phyloP scores from a whole-genome alignment of 2,888 invertebrate species.

The Ceriagrion tenellum region DNA sequence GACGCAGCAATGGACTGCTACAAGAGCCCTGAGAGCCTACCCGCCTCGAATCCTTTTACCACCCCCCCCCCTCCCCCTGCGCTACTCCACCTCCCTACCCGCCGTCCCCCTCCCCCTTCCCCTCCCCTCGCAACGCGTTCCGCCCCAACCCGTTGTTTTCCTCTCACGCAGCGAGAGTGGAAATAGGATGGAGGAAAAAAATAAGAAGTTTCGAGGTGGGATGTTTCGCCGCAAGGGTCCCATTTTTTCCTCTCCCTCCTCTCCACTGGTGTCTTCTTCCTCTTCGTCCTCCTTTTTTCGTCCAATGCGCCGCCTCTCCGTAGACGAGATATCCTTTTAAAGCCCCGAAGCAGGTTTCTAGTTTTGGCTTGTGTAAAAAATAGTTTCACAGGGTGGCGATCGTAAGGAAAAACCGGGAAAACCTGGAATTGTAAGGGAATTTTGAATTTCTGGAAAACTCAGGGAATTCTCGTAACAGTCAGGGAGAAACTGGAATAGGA shows the following conservation, averaged over 20 bases:
- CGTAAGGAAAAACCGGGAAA: too few species aligned
- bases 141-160: neutral
- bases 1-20: neutral
- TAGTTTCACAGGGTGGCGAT: too few species aligned
- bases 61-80: neutral
- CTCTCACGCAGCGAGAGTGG: neutral
- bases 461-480: too few species aligned
- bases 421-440: too few species aligned
- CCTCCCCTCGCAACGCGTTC: neutral
- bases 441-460: too few species aligned
- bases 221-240: neutral
- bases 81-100: too few species aligned
- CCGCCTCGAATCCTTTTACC: neutral
- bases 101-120: too few species aligned
- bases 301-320: neutral
- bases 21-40: neutral
- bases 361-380: too few species aligned
- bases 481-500: too few species aligned
- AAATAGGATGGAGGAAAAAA: neutral
- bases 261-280: neutral
- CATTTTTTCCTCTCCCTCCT: neutral
- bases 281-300: neutral
- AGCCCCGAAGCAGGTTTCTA: neutral
- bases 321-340: neutral
- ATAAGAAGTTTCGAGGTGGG: neutral